These are phyloP conservation scores for Tryphoninae sp. DNA, from an alignment of 2,888 invertebrate species.

Conservation along the genomic window DNA sequence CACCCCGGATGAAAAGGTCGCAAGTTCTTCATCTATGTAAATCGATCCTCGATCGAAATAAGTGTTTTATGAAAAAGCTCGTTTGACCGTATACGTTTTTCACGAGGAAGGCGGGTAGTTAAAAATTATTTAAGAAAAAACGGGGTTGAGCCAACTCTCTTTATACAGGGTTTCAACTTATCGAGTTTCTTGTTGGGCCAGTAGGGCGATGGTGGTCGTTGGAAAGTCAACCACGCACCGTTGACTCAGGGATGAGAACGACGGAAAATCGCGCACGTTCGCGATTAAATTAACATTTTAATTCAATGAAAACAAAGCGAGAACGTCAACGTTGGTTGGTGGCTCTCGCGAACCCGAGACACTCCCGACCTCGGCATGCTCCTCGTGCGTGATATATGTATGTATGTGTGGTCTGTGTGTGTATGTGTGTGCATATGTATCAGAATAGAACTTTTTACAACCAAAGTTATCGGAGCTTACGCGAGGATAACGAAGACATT, in stretches of 20 bases:
- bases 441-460: constrained; percentile 50
- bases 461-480: constrained; percentile 59
- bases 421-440: neutral
- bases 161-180: constrained; percentile 19
- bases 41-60: too few relatives aligned
- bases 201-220: constrained; percentile 14
- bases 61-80: too few relatives aligned
- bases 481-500: constrained; percentile 56
- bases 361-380: constrained; percentile 1
- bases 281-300: constrained; percentile 63
- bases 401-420: neutral
- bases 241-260: neutral
- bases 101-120: too few relatives aligned
- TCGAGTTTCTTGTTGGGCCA: constrained; percentile 33
- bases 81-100: too few relatives aligned
- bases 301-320: constrained; percentile 61
- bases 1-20: too few relatives aligned
- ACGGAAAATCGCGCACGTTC: constrained; percentile 25
- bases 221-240: constrained; percentile 30
- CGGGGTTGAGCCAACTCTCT: neutral
- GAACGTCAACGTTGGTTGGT: constrained; percentile 33
- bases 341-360: constrained; percentile 5
- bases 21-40: too few relatives aligned
- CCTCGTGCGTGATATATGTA: neutral
- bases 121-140: neutral